Evolutionary conservation across 2,797 vertebrate species (phyloP).

Genomic region (Alauda arvensis): DNA sequence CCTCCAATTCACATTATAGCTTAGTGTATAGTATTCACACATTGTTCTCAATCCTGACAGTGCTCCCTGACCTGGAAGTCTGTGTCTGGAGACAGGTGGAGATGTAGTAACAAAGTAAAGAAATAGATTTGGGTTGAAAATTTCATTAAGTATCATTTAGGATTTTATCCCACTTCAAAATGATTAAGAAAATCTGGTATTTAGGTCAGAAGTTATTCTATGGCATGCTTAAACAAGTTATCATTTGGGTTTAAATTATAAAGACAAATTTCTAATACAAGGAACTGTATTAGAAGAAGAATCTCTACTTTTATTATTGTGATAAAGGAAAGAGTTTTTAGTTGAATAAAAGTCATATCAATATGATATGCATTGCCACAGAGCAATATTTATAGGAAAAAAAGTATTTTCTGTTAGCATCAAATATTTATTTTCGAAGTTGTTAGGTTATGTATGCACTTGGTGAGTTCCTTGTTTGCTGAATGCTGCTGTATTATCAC

Average conservation of each 20-base stretch:
- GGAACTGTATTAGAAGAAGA: too few species aligned
- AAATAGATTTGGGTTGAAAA: not conserved
- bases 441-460: not conserved
- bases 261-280: not conserved
- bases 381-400: not conserved
- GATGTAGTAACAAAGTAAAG: slow-evolving; percentile 9
- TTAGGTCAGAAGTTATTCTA: not conserved
- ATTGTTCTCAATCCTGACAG: not conserved
- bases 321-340: not conserved
- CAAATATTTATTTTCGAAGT: not conserved
- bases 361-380: not conserved
- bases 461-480: not conserved
- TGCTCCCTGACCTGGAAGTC: not conserved
- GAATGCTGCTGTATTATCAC: not conserved
- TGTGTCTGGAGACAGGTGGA: slow-evolving; percentile 8
- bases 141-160: not conserved
- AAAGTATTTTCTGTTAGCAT: not conserved
- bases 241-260: not conserved
- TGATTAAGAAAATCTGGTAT: not conserved
- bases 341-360: not conserved
- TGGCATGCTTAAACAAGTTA: not conserved
- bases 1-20: not conserved
- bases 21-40: not conserved
- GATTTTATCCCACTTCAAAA: not conserved
- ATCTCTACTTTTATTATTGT: not conserved